Base-by-base conservation (phyloP, 2,113 vertebrate genomes). In the Ammodytes dubius region DNA sequence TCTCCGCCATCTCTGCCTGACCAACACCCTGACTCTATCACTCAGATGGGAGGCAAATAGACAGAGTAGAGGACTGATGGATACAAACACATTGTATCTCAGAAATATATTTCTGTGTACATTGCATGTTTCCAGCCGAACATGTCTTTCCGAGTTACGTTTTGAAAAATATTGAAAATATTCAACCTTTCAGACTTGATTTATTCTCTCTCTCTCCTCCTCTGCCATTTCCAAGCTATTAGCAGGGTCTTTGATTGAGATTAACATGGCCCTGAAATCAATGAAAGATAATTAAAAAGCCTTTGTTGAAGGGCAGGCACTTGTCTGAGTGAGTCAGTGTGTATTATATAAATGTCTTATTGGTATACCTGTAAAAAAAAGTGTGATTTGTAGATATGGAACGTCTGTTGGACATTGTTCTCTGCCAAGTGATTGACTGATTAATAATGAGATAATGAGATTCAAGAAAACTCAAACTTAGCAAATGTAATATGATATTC, bases 231-330 rank as follows among this genome's bases (percentile, higher is more conserved):
- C 83, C 79, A 92, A 85, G 88, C 92, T 89, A 95, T 95, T 94
- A 94, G 91, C 53, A n/a, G 88, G 87, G 92, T 94, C 93, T 95
- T 95, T 94, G 90, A 95, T 90, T 81, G 83, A 93, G 93, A 94
- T 93, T 88, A 93, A 87, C 86, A 85, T 79, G 91, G 84, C 84
- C 74, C 66, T 80, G 83, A 91, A 93, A 94, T 95, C 92, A 95
- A 95, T 94, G 94, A 91, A 89, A 94, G 92, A 92, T 94, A 94
- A 95, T 95, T 94, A 94, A 93, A 94, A 93, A 87, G 90, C 88
- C 86, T 93, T 94, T 94, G 91, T 93, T 92, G 90, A 93, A 92
- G 92, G 91, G 88, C 80, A 90, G 86, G 79, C 78, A 76, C 83
- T 86, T 79, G 64, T 79, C 70, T 74, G 57, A 46, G 77, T 72